These are phyloP conservation scores for Nothocercus julius DNA, from an alignment of 2,113 vertebrate species.

Conservation along the genomic window DNA sequence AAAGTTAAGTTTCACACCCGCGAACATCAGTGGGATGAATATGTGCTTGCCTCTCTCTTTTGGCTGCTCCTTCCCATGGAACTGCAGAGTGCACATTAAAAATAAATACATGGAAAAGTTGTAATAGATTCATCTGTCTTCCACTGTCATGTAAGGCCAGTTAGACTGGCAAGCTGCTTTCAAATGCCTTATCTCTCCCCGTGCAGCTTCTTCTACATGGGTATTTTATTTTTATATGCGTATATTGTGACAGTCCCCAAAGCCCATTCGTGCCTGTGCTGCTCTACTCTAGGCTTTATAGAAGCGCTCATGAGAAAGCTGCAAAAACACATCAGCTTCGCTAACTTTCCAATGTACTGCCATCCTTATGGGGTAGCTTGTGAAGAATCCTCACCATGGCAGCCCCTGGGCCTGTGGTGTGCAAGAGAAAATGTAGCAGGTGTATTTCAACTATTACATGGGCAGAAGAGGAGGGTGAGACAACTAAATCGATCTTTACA, in stretches of 20 bases:
- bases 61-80: background rate
- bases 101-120: background rate
- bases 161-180: background rate
- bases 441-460: background rate
- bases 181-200: background rate
- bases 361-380: background rate
- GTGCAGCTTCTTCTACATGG: background rate
- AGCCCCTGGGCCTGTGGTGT: background rate
- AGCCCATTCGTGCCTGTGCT: background rate
- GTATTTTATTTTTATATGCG: background rate
- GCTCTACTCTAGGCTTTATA: background rate
- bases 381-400: background rate
- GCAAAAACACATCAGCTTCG: background rate
- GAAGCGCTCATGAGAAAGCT: background rate
- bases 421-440: background rate
- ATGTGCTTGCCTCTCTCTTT: background rate
- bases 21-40: rapidly evolving
- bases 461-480: background rate
- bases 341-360: background rate
- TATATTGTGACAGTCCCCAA: background rate
- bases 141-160: background rate
- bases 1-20: background rate
- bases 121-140: background rate
- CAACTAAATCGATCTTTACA: background rate
- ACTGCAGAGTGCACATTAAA: background rate